A percentile compares a stretch with the other conserved stretches of the same genome.
These are phyloP conservation scores for Keiferia lycopersicella DNA, from an alignment of 2,888 invertebrate species.

Conservation along the genomic window DNA sequence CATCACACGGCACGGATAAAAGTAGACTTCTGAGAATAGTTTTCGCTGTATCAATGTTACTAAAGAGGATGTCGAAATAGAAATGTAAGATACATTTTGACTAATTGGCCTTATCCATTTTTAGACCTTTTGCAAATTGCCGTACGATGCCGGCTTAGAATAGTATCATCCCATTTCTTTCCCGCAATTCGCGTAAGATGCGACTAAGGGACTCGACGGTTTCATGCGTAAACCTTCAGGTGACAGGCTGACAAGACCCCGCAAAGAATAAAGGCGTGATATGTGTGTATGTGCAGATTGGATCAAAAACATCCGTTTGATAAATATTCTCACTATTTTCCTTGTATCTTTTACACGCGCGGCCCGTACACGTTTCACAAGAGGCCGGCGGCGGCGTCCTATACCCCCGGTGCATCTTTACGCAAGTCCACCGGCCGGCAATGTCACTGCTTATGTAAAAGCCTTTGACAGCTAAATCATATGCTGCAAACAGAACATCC, in stretches of 20 bases:
- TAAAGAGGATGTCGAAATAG: too few species aligned
- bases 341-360: slow-evolving; percentile 25
- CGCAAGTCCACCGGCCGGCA: slow-evolving; percentile 55
- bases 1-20: too few species aligned
- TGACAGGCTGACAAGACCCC: too few species aligned
- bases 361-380: slow-evolving; percentile 53
- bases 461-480: slow-evolving; percentile 46
- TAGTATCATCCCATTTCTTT: too few species aligned
- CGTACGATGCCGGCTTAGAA: too few species aligned
- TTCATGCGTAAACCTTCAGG: too few species aligned
- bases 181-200: too few species aligned
- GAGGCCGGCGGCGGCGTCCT: slow-evolving; percentile 37
- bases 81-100: too few species aligned
- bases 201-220: not conserved
- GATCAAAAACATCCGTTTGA: not conserved
- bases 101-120: too few species aligned
- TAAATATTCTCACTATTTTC: not conserved
- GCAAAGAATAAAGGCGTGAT: too few species aligned
- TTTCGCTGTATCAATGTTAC: not conserved
- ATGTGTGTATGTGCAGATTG: not conserved
- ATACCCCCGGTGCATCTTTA: slow-evolving; percentile 59
- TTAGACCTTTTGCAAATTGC: too few species aligned
- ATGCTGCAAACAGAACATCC: slow-evolving; percentile 35
- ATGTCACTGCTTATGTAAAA: slow-evolving; percentile 63
- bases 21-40: not conserved